A percentile compares a stretch with the other conserved stretches of the same genome.
These are phyloP conservation scores for Pristionchus entomophagus DNA, from an alignment of 2,888 invertebrate species.

Conservation along the genomic window DNA sequence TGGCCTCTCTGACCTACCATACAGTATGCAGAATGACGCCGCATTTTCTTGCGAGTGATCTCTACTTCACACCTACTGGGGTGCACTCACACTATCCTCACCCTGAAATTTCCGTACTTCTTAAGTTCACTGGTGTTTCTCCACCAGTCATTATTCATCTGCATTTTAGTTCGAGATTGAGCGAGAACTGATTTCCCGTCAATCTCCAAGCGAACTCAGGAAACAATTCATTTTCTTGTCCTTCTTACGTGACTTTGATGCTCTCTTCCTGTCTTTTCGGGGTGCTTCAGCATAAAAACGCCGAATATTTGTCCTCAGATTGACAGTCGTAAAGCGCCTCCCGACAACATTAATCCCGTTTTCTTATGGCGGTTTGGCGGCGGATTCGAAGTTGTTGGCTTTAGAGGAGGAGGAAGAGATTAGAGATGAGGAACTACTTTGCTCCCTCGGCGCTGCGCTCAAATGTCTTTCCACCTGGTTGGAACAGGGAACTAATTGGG, in stretches of 20 bases:
- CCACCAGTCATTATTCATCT: not conserved
- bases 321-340: not conserved
- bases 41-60: no score
- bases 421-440: not conserved
- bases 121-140: no score
- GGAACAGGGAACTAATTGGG: conserved; percentile 38
- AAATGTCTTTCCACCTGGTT: conserved; percentile 24
- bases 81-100: not conserved
- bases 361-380: not conserved
- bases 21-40: no score
- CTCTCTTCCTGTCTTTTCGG: not conserved
- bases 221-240: not conserved
- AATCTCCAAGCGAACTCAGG: no score
- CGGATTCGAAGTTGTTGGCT: not conserved
- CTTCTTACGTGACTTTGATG: not conserved
- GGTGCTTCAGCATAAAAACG: not conserved
- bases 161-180: not conserved
- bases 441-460: not conserved
- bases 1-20: no score
- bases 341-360: conserved; percentile 17
- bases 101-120: no score
- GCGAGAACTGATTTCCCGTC: no score
- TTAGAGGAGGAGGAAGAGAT: not conserved
- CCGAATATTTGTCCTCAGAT: not conserved
- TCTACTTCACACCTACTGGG: no score